These are phyloP conservation scores for Sicus ferrugineus DNA, from an alignment of 2,888 invertebrate species.

Conservation along the genomic window DNA sequence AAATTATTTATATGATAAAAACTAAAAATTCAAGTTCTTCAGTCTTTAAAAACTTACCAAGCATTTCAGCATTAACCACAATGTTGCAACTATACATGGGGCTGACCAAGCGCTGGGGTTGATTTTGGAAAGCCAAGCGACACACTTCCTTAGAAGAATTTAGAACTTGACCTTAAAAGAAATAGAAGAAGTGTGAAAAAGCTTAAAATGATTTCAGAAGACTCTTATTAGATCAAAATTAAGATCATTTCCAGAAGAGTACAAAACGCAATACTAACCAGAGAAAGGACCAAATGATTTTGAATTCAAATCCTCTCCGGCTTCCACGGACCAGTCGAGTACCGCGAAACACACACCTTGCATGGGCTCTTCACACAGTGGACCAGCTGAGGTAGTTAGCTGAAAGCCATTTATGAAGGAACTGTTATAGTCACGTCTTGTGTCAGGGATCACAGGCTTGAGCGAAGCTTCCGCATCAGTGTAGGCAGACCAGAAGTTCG, in stretches of 20 bases:
- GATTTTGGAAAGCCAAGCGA: constrained; percentile 85
- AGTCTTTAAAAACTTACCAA: too few relatives aligned
- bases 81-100: constrained; percentile 92
- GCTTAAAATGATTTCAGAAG: neutral
- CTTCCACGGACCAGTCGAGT: constrained; percentile 78
- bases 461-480: constrained; percentile 39
- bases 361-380: constrained; percentile 96
- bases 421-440: constrained; percentile 74
- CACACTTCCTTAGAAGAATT: constrained; percentile 91
- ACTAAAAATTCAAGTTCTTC: neutral
- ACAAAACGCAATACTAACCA: constrained; percentile 63
- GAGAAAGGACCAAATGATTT: constrained; percentile 66
- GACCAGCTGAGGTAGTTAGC: constrained; percentile 86
- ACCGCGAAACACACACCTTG: constrained; percentile 92
- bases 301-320: constrained; percentile 60
- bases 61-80: constrained; percentile 83
- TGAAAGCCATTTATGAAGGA: constrained; percentile 88
- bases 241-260: constrained; percentile 81
- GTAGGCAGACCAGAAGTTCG: constrained; percentile 67
- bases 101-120: constrained; percentile 89
- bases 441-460: constrained; percentile 59
- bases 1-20: constrained; percentile 34
- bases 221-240: constrained; percentile 67
- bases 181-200: constrained; percentile 5
- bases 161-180: constrained; percentile 81